phyloP scores from a whole-genome alignment of 2,113 vertebrate genomes.

The Pagrus major region DNA sequence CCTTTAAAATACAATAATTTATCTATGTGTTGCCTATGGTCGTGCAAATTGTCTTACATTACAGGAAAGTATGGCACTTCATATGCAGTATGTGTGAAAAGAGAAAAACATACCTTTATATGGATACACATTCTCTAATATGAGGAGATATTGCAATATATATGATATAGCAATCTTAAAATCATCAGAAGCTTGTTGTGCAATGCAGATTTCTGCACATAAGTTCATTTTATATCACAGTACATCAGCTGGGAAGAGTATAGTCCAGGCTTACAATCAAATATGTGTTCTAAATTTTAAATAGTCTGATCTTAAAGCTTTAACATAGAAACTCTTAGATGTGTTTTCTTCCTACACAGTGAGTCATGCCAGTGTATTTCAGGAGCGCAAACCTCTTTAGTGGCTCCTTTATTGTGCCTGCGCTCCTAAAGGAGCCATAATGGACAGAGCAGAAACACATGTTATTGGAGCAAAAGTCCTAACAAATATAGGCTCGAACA shows the following conservation, averaged over 20 bases:
- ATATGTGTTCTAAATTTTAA: background rate
- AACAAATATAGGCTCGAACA: background rate
- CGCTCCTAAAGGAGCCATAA: background rate
- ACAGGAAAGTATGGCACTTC: background rate
- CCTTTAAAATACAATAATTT: too few species aligned
- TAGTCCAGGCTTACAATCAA: background rate
- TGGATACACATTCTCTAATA: background rate
- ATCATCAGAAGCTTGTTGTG: background rate
- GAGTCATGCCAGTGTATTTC: background rate
- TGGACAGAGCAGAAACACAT: background rate
- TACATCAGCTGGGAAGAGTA: background rate
- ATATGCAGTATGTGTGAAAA: background rate
- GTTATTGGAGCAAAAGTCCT: background rate
- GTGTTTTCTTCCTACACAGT: background rate
- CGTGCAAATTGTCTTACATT: background rate
- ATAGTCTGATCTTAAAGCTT: constrained; percentile 4
- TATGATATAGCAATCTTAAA: background rate
- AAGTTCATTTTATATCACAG: background rate
- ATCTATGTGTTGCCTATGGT: background rate
- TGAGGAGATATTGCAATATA: background rate
- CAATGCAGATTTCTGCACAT: background rate
- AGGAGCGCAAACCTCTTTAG: background rate
- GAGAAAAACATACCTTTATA: background rate
- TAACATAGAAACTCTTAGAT: background rate
- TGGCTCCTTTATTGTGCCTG: background rate